Conservation (phyloP, 2,888 invertebrate genomes). For the Balanococcus diminutus region DNA sequence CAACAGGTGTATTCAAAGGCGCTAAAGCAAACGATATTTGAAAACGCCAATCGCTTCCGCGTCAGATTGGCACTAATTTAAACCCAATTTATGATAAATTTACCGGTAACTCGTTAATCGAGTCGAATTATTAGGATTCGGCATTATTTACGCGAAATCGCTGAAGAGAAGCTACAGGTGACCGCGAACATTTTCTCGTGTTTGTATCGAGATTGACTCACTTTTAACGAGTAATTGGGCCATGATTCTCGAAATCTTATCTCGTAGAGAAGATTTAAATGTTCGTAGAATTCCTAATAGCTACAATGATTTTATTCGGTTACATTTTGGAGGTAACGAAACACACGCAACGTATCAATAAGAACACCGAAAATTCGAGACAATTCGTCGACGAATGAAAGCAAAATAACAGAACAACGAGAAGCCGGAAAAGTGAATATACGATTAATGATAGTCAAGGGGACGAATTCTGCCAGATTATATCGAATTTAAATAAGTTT, state of each 20-base stretch:
- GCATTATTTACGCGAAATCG: background rate
- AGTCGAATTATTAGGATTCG: background rate
- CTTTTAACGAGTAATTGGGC: background rate
- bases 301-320: background rate
- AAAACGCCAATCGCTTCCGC: background rate
- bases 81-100: background rate
- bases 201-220: background rate
- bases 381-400: too few species aligned
- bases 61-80: background rate
- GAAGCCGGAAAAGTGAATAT: background rate
- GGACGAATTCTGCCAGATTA: background rate
- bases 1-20: conserved; percentile 39
- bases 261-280: background rate
- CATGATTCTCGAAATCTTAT: background rate
- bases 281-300: background rate
- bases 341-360: background rate
- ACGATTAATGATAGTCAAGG: background rate
- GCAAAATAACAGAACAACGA: background rate
- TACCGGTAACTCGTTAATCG: background rate
- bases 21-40: background rate
- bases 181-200: background rate
- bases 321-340: background rate
- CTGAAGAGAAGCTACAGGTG: conserved; percentile 28
- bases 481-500: background rate
- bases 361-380: background rate